These are phyloP conservation scores for Ispidina lecontei DNA, from an alignment of 2,797 vertebrate genomes.

Conservation along the genomic window DNA sequence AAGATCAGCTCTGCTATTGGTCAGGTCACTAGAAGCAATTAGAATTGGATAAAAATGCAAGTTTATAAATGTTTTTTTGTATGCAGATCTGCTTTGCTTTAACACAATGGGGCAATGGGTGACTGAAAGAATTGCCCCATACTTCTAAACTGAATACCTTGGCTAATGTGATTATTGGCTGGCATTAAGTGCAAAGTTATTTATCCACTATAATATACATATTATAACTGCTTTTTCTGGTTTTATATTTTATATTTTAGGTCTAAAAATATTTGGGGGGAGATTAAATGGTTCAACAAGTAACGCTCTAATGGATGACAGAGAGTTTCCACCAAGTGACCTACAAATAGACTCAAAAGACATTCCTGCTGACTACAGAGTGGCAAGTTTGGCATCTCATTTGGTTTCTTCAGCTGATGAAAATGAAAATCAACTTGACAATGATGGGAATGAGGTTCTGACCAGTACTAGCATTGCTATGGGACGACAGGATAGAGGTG, in stretches of 20 bases:
- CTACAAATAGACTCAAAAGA: slow-evolving; percentile 73
- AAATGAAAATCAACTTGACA: slow-evolving; percentile 80
- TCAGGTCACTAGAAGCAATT: not conserved
- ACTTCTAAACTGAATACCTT: not conserved
- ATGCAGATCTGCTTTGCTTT: not conserved
- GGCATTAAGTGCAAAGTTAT: not conserved
- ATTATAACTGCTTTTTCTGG: not conserved
- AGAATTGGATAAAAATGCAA: not conserved
- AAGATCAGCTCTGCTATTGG: not conserved
- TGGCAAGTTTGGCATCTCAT: slow-evolving; percentile 37
- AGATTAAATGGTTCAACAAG: slow-evolving; percentile 63
- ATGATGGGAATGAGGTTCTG: slow-evolving; percentile 37
- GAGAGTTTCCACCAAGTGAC: slow-evolving; percentile 64
- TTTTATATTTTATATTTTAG: slow-evolving; percentile 68
- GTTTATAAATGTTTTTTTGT: not conserved
- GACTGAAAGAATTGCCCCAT: not conserved
- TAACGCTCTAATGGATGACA: slow-evolving; percentile 81
- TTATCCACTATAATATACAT: not conserved
- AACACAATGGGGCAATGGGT: not conserved
- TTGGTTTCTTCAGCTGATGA: slow-evolving; percentile 78
- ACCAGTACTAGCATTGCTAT: slow-evolving; percentile 45
- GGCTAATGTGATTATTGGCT: not conserved
- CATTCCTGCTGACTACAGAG: slow-evolving; percentile 27
- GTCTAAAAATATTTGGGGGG: slow-evolving; percentile 63
- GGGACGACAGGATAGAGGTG: slow-evolving; percentile 57